Conservation (phyloP, 2,797 vertebrate species). For the Remorina albescens region DNA sequence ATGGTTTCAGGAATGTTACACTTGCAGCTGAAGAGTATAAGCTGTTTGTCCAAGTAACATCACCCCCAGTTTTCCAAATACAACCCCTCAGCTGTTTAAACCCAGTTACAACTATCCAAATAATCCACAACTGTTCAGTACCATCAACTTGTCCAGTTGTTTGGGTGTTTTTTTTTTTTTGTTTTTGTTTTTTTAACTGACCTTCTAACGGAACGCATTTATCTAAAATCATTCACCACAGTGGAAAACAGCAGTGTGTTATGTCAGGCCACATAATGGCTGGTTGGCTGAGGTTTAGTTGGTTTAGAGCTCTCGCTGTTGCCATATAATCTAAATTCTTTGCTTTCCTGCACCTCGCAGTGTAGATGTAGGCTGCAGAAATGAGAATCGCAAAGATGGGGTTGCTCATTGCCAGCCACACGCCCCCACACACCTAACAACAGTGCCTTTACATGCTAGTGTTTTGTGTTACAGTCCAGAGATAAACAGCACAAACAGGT, state of each 20-base stretch:
- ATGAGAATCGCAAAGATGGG: slow-evolving; percentile 48
- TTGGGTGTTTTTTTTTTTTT: no score
- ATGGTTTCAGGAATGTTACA: slow-evolving; percentile 78
- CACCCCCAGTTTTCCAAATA: slow-evolving; percentile 53
- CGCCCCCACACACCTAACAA: slow-evolving; percentile 62
- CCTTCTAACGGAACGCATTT: slow-evolving; percentile 56
- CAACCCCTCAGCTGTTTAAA: slow-evolving; percentile 74
- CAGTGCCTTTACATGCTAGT: slow-evolving; percentile 46
- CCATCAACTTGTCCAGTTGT: slow-evolving; percentile 46
- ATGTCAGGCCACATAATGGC: slow-evolving; percentile 78
- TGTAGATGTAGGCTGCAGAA: slow-evolving; percentile 55
- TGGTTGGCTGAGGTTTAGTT: slow-evolving; percentile 64
- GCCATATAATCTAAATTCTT: slow-evolving; percentile 78
- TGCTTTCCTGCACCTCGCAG: slow-evolving; percentile 69
- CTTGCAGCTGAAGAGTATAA: slow-evolving; percentile 66
- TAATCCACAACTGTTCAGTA: slow-evolving; percentile 62
- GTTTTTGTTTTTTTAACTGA: no score
- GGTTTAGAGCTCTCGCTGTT: slow-evolving; percentile 54
- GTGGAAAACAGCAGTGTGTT: slow-evolving; percentile 66
- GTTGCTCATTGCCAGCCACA: slow-evolving; percentile 54
- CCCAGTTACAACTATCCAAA: slow-evolving; percentile 67
- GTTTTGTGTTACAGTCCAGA: slow-evolving; percentile 24
- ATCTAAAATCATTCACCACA: slow-evolving; percentile 49
- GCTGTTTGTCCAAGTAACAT: slow-evolving; percentile 70
- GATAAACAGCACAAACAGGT: slow-evolving; percentile 7